Evolutionary conservation across 2,797 vertebrate genomes (phyloP).

Genomic region (Bryconaethiops microstoma): DNA sequence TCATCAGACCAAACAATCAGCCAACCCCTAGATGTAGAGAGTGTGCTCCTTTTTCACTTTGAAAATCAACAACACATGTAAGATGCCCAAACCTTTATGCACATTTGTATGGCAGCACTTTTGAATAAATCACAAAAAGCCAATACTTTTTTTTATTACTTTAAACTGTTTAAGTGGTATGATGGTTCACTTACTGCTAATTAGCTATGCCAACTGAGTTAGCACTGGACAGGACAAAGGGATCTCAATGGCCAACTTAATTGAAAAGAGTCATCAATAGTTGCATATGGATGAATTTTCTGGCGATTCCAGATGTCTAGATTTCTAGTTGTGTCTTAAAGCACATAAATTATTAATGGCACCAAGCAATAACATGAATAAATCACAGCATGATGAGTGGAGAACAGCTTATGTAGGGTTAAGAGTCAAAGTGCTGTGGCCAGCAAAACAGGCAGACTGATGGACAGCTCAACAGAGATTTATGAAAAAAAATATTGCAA

Average conservation of each 20-base stretch:
- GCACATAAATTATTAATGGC: slow-evolving; percentile 50
- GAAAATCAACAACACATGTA: too few relatives aligned
- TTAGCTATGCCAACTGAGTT: slow-evolving; percentile 37
- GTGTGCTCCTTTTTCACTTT: too few relatives aligned
- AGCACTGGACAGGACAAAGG: slow-evolving; percentile 15
- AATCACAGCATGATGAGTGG: slow-evolving; percentile 43
- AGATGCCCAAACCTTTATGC: too few relatives aligned
- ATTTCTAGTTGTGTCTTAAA: slow-evolving; percentile 35
- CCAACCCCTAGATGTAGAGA: too few relatives aligned
- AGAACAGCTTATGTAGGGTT: slow-evolving; percentile 47
- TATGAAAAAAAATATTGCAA: slow-evolving; percentile 15
- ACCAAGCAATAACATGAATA: slow-evolving; percentile 25
- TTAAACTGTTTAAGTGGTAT: slow-evolving; percentile 46
- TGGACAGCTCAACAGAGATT: slow-evolving; percentile 34
- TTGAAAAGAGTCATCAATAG: slow-evolving; percentile 47
- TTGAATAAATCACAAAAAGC: slow-evolving; percentile 37
- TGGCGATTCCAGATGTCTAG: slow-evolving; percentile 52
- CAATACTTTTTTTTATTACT: slow-evolving; percentile 52
- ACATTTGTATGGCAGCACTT: not conserved
- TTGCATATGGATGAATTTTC: slow-evolving; percentile 35
- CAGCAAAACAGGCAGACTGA: slow-evolving; percentile 29
- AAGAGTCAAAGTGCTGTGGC: slow-evolving; percentile 31
- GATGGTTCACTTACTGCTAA: slow-evolving; percentile 49
- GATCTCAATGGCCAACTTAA: slow-evolving; percentile 38
- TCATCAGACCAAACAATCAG: too few relatives aligned